These are phyloP conservation scores for Noctua pronuba DNA, from an alignment of 2,888 invertebrate genomes.

Conservation along the genomic window DNA sequence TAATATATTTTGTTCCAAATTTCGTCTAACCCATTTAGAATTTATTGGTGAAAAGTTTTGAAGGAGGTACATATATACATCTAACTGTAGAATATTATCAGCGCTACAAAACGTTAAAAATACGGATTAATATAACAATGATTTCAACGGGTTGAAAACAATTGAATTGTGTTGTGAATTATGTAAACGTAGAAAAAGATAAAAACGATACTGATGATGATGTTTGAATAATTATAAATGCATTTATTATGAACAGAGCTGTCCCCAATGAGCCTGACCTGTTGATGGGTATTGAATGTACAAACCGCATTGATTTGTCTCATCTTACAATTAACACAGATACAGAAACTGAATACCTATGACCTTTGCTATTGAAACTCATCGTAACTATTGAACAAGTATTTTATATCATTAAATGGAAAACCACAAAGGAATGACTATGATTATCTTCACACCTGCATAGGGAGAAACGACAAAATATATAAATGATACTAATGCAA, in stretches of 20 bases:
- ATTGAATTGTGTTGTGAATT: neutral
- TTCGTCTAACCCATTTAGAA: neutral
- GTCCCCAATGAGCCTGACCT: conserved; percentile 69
- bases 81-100: neutral
- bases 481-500: neutral
- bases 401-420: conserved; percentile 39
- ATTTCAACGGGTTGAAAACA: too few species aligned
- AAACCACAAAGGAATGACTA: conserved; percentile 53
- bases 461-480: conserved; percentile 1
- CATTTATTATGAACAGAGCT: conserved; percentile 16
- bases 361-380: conserved; percentile 71
- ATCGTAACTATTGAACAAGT: conserved; percentile 45
- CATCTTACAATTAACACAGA: conserved; percentile 78
- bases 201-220: neutral
- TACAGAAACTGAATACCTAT: conserved; percentile 72
- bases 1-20: neutral
- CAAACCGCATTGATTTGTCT: conserved; percentile 82
- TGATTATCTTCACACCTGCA: conserved; percentile 5
- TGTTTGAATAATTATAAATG: neutral
- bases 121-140: neutral
- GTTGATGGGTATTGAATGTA: conserved; percentile 78
- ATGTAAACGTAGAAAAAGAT: neutral
- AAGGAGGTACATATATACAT: neutral
- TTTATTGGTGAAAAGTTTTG: neutral
- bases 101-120: neutral